Conservation (phyloP, 1,140 invertebrate genomes). For the Pseudachorutes palmiensis region DNA sequence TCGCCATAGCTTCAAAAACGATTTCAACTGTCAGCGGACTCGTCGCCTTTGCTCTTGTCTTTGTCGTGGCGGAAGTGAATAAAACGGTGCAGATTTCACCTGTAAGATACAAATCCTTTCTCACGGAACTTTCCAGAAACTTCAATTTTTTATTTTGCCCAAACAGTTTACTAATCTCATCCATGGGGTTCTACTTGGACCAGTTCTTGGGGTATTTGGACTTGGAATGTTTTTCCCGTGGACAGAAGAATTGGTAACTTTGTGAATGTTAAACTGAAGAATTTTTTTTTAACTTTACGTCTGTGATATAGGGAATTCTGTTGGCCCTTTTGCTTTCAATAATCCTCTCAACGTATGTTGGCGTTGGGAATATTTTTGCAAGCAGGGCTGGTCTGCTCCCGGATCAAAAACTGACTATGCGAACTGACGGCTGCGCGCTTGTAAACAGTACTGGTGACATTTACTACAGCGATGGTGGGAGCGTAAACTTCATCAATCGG, state of each 20-base stretch:
- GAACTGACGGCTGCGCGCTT: neutral
- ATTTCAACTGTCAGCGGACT: conserved; percentile 22
- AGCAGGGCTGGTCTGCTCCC: conserved; percentile 21
- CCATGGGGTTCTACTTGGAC: conserved; percentile 47
- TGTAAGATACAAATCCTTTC: no score
- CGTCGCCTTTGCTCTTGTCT: conserved; percentile 26
- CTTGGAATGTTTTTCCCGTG: conserved; percentile 67
- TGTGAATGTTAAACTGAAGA: neutral
- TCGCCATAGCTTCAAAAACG: conserved; percentile 25
- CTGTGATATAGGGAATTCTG: neutral
- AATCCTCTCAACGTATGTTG: neutral
- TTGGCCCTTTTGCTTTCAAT: neutral
- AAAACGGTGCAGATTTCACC: conserved; percentile 25
- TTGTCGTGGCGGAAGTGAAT: conserved; percentile 23
- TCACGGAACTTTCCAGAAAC: no score
- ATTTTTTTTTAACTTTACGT: neutral
- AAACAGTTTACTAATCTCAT: conserved; percentile 13
- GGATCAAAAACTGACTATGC: conserved; percentile 21
- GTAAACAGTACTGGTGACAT: conserved; percentile 27
- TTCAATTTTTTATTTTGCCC: no score
- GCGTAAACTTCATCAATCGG: no score
- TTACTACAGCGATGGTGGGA: no score
- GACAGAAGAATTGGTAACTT: conserved; percentile 60
- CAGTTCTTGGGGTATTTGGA: conserved; percentile 65
- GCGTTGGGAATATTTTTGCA: conserved; percentile 27